Conservation (phyloP, 2,797 vertebrate genomes). For the Smutsia temminckii region DNA sequence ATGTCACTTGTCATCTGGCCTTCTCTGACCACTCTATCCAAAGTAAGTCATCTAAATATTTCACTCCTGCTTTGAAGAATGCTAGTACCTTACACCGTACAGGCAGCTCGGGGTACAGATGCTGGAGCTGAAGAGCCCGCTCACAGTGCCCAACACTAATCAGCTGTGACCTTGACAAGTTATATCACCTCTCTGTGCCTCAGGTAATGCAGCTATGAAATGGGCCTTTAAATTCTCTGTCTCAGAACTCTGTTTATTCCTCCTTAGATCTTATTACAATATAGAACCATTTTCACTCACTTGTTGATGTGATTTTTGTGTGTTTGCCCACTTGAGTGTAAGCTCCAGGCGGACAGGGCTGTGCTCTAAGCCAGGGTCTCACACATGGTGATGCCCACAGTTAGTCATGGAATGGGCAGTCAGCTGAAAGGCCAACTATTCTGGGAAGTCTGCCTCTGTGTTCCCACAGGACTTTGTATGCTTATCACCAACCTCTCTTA, state of each 20-base stretch:
- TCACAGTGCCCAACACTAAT: neutral
- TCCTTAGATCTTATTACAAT: neutral
- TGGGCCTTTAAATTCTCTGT: neutral
- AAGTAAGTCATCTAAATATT: neutral
- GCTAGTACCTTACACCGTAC: neutral
- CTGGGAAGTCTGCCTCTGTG: neutral
- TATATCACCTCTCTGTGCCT: neutral
- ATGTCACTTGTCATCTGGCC: neutral
- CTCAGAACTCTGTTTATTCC: neutral
- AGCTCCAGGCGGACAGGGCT: neutral
- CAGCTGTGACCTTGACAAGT: neutral
- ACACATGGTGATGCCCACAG: neutral
- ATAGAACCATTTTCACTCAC: neutral
- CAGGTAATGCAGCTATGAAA: constrained; percentile 43
- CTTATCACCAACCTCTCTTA: neutral
- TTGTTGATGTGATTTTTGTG: neutral
- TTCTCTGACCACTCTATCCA: neutral
- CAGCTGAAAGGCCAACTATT: neutral
- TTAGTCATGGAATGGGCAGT: neutral
- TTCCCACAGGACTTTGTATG: neutral
- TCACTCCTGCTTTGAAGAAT: neutral
- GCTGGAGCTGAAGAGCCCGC: too few relatives aligned
- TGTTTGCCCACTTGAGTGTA: neutral
- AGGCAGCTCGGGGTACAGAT: neutral
- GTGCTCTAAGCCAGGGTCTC: neutral